Evolutionary conservation across 2,888 invertebrate species (phyloP).

Genomic region (Lottia gigantea): DNA sequence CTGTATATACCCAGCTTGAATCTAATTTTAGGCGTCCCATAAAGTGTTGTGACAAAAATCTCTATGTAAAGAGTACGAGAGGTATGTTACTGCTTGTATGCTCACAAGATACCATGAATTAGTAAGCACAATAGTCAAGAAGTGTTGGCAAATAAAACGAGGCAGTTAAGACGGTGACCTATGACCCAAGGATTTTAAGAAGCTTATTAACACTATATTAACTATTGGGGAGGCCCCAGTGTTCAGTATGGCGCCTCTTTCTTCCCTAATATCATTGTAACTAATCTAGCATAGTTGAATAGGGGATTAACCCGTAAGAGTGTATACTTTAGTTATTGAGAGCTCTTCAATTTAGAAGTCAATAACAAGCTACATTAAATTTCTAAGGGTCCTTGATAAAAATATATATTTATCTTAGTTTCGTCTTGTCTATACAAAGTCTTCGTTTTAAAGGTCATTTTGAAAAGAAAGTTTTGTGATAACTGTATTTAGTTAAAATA

Average conservation of each 20-base stretch:
- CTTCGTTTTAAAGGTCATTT: no score
- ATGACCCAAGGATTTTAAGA: not conserved
- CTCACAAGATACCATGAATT: constrained; percentile 5
- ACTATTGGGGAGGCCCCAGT: constrained; percentile 3
- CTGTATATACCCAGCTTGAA: not conserved
- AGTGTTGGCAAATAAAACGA: not conserved
- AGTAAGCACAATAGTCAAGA: constrained; percentile 6
- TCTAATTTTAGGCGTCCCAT: not conserved
- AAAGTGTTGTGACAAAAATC: not conserved
- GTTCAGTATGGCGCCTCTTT: not conserved
- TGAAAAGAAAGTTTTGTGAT: no score
- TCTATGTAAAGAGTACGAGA: not conserved
- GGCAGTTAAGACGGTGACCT: not conserved
- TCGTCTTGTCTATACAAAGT: no score
- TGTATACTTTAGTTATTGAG: not conserved
- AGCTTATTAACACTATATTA: not conserved
- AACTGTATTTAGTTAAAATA: no score
- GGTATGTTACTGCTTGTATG: constrained; percentile 9
- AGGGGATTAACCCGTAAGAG: not conserved
- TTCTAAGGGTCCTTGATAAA: not conserved
- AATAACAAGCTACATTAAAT: not conserved
- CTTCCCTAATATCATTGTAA: not conserved
- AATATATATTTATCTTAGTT: no score
- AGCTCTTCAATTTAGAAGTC: not conserved
- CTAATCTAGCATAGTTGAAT: constrained; percentile 8